Conservation (phyloP, 2,113 vertebrate species). For the Acanthochromis polyacanthus region DNA sequence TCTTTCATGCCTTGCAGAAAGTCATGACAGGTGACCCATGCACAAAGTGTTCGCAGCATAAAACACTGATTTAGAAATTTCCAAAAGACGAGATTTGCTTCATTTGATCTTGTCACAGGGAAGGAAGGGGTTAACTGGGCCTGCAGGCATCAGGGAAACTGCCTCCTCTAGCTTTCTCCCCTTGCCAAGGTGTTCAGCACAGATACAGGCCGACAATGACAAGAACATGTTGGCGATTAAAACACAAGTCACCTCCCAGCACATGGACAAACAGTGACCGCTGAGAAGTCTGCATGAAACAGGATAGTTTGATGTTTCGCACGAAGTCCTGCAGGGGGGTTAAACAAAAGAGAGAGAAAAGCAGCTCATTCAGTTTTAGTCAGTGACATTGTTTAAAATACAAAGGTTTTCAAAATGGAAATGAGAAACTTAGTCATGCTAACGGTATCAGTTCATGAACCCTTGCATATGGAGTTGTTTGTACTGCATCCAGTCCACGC, state of each 20-base stretch:
- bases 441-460: too few relatives aligned
- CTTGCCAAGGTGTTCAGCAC: conserved; percentile 52
- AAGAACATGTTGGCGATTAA: conserved; percentile 35
- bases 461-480: too few relatives aligned
- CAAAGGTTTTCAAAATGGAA: too few relatives aligned
- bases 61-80: conserved; percentile 15
- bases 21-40: conserved; percentile 31
- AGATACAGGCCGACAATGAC: conserved; percentile 50
- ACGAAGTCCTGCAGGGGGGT: neutral
- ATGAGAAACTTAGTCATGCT: too few relatives aligned
- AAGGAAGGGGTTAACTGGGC: conserved; percentile 34
- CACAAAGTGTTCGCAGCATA: neutral
- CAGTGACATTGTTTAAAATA: too few relatives aligned
- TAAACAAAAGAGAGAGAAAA: too few relatives aligned
- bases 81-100: conserved; percentile 41
- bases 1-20: conserved; percentile 7
- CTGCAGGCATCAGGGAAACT: conserved; percentile 34
- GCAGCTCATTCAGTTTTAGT: neutral
- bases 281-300: conserved; percentile 15
- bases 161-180: conserved; percentile 24
- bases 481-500: too few relatives aligned
- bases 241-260: conserved; percentile 30
- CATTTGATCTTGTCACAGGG: conserved; percentile 42
- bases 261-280: conserved; percentile 22
- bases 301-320: neutral